A percentile compares a stretch with the other conserved stretches of the same genome.
Evolutionary conservation across 53 echinoderm and acorn worm species (phyloP).

Genomic region (Paracentrotus lividus): DNA sequence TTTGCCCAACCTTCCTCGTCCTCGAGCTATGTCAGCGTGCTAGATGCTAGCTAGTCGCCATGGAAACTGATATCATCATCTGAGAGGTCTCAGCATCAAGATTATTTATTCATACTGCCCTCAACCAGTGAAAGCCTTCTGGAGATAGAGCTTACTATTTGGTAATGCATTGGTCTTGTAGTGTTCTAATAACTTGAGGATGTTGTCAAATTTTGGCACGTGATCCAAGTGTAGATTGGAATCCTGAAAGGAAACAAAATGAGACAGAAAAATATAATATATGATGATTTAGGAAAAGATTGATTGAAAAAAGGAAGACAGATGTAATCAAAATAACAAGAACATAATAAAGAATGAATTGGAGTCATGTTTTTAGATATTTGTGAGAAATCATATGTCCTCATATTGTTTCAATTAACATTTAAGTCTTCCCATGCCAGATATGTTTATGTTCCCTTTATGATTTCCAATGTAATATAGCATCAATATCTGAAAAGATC

Average conservation of each 20-base stretch:
- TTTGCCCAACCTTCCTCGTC: background rate
- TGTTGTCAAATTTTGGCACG: slow-evolving; percentile 70
- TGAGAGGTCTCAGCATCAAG: background rate
- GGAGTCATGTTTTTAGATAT: no score
- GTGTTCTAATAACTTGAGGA: slow-evolving; percentile 76
- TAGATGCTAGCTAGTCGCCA: background rate
- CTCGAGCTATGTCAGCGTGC: background rate
- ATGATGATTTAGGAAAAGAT: no score
- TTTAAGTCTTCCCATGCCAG: no score
- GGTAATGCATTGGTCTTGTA: slow-evolving; percentile 79
- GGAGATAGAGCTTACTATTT: slow-evolving; percentile 77
- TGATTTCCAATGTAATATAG: no score
- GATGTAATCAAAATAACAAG: no score
- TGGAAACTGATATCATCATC: background rate
- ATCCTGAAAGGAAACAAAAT: slow-evolving; percentile 63
- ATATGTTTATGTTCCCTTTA: no score
- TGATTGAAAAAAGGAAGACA: no score
- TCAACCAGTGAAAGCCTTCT: slow-evolving; percentile 79
- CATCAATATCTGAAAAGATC: no score
- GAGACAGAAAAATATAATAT: no score
- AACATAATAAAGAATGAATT: no score
- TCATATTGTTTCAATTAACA: no score
- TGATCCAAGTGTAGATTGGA: slow-evolving; percentile 77
- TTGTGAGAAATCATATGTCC: no score
- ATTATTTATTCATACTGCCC: background rate